These are phyloP conservation scores for Fregetta grallaria DNA, from an alignment of 2,113 vertebrate genomes.

Conservation along the genomic window DNA sequence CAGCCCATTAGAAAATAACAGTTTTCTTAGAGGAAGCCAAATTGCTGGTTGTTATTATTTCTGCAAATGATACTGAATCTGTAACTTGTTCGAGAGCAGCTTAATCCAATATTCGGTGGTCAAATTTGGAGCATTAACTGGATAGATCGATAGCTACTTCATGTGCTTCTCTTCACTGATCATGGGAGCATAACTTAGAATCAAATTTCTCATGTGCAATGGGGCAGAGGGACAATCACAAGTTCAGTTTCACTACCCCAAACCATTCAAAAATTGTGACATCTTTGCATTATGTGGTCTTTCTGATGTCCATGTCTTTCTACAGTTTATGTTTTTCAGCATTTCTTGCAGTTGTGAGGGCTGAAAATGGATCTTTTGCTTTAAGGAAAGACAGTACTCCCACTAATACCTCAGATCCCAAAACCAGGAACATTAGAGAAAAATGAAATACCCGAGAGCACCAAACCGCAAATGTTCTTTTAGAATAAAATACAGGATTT, in stretches of 20 bases:
- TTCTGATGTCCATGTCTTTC: not conserved
- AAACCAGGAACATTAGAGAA: not conserved
- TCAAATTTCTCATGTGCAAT: not conserved
- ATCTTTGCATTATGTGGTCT: not conserved
- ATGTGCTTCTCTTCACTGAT: not conserved
- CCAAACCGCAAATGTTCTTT: not conserved
- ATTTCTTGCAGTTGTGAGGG: not conserved
- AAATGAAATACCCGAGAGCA: not conserved
- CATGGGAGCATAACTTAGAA: not conserved
- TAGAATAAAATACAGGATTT: not conserved
- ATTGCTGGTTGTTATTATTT: not conserved
- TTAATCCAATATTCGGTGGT: not conserved
- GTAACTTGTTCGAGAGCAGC: not conserved
- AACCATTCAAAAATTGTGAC: not conserved
- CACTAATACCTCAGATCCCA: not conserved
- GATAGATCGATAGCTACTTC: not conserved
- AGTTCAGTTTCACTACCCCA: not conserved
- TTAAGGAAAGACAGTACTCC: not conserved
- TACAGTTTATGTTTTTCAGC: not conserved
- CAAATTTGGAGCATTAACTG: not conserved
- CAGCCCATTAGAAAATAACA: conserved; percentile 1
- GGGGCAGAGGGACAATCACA: not conserved
- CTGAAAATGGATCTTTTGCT: not conserved
- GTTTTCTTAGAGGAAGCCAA: not conserved
- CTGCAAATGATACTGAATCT: not conserved